phyloP scores from a whole-genome alignment of 2,797 vertebrate species.

The Molossus alvarezi region DNA sequence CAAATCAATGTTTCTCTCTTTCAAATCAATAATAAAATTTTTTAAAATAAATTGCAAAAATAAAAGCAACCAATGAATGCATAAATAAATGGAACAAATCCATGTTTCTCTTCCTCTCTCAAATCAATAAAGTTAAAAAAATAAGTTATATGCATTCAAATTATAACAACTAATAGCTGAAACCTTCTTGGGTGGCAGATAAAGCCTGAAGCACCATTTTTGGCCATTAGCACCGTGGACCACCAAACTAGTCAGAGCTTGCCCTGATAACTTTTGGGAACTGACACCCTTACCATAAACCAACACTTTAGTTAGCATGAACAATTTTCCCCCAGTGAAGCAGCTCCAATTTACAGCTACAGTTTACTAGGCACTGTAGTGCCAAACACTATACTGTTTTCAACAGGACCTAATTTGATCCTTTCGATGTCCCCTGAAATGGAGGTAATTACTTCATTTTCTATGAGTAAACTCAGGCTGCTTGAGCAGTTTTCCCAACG shows the following conservation, averaged over 20 bases:
- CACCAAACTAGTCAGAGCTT: neutral
- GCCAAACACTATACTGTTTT: constrained; percentile 6
- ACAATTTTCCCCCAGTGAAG: neutral
- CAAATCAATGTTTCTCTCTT: too few species aligned
- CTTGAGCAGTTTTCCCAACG: neutral
- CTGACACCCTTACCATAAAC: neutral
- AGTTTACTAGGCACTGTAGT: neutral
- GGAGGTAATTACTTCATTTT: neutral
- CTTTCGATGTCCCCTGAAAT: neutral
- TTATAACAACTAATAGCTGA: neutral
- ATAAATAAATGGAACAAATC: too few species aligned
- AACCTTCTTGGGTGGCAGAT: neutral
- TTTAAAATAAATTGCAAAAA: too few species aligned
- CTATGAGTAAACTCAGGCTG: neutral
- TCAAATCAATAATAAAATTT: too few species aligned
- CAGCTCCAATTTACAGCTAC: constrained; percentile 8
- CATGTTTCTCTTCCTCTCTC: too few species aligned
- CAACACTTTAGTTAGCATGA: constrained; percentile 3
- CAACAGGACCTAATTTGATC: constrained; percentile 28
- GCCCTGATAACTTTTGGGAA: constrained; percentile 15
- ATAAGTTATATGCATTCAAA: neutral
- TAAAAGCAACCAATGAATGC: too few species aligned
- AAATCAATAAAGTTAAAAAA: too few species aligned
- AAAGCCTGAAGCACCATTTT: neutral
- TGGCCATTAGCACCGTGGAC: neutral